phyloP scores from a whole-genome alignment of 2,797 vertebrate genomes.

The Myotis pilosus region DNA sequence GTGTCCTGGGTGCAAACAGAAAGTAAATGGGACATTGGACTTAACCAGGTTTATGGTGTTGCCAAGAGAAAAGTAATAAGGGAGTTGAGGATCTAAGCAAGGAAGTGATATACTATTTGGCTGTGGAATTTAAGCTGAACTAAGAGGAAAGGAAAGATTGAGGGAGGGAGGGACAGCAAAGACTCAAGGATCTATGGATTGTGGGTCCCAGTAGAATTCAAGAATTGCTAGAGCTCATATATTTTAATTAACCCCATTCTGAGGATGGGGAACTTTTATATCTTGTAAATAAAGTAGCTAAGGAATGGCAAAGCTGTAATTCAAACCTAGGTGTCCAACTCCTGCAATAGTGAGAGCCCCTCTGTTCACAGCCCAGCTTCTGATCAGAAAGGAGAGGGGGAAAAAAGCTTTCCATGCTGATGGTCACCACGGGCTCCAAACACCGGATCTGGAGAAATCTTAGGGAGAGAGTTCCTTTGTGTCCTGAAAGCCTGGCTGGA shows the following conservation, averaged over 20 bases:
- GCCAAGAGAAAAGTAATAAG: not conserved
- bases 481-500: not conserved
- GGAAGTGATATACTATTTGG: not conserved
- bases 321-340: not conserved
- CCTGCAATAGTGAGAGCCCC: not conserved
- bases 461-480: not conserved
- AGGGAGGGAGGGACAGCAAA: not conserved
- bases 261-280: not conserved
- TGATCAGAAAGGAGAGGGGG: not conserved
- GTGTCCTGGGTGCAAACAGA: not conserved
- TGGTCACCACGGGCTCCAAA: not conserved
- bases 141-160: not conserved
- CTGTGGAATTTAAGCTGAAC: not conserved
- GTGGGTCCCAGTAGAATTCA: not conserved
- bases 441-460: not conserved
- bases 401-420: not conserved
- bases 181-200: not conserved
- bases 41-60: not conserved
- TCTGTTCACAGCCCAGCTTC: not conserved
- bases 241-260: not conserved
- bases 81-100: not conserved
- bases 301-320: not conserved
- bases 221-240: not conserved
- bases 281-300: not conserved
- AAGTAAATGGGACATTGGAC: not conserved